phyloP scores from a whole-genome alignment of 2,113 vertebrate genomes.

The Rhineura floridana region DNA sequence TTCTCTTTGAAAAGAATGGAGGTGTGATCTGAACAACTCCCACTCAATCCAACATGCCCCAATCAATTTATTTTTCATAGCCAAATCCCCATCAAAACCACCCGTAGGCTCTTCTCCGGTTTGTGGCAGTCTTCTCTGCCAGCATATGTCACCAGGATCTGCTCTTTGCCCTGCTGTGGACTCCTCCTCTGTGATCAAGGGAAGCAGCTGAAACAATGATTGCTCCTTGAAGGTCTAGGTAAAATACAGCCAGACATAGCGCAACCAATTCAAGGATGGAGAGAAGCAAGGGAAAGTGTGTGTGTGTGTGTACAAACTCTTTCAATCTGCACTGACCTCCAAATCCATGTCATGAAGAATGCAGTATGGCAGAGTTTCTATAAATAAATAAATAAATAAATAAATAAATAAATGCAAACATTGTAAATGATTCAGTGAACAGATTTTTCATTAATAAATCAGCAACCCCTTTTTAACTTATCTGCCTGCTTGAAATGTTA shows the following conservation, averaged over 20 bases:
- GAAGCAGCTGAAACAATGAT: neutral
- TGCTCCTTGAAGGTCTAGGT: neutral
- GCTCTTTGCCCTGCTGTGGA: neutral
- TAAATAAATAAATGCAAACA: neutral
- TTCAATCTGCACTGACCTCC: neutral
- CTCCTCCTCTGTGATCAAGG: neutral
- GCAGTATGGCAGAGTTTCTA: neutral
- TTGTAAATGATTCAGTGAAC: slow-evolving; percentile 12
- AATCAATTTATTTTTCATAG: too few species aligned
- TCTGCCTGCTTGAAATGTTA: neutral
- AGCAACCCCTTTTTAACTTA: neutral
- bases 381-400: too few species aligned
- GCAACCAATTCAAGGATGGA: too few species aligned
- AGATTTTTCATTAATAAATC: neutral
- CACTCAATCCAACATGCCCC: too few species aligned
- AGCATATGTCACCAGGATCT: neutral
- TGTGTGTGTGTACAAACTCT: too few species aligned
- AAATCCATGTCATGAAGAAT: neutral
- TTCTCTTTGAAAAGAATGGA: too few species aligned
- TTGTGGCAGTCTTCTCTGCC: too few species aligned
- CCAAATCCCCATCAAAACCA: neutral
- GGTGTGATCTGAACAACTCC: too few species aligned
- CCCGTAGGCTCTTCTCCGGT: neutral
- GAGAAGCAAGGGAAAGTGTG: too few species aligned
- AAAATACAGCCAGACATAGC: too few species aligned